These are phyloP conservation scores for Drosophila quinaria DNA, from an alignment of 2,888 invertebrate genomes.

Conservation along the genomic window DNA sequence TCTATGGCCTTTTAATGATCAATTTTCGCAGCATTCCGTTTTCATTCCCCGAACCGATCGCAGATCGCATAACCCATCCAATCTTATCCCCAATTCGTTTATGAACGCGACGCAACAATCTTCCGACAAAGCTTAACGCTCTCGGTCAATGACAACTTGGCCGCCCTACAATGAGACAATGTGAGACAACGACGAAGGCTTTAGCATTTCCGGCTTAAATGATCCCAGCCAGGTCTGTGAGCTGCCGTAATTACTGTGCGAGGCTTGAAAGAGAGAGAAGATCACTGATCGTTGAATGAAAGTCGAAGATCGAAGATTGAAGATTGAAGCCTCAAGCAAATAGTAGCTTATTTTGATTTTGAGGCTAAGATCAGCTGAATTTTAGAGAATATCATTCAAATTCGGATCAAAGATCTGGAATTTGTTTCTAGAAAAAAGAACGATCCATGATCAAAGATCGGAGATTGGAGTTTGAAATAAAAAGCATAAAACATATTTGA, in stretches of 20 bases:
- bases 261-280: not conserved
- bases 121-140: slow-evolving; percentile 60
- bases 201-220: slow-evolving; percentile 60
- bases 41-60: not conserved
- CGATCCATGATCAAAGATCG: not conserved
- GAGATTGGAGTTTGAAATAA: not conserved
- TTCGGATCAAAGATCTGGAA: slow-evolving; percentile 4
- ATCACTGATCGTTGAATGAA: slow-evolving; percentile 3
- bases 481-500: not conserved
- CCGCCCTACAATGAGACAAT: slow-evolving; percentile 33
- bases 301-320: not conserved
- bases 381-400: not conserved
- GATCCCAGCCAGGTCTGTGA: slow-evolving; percentile 10
- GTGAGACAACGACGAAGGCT: slow-evolving; percentile 10
- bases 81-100: slow-evolving; percentile 3
- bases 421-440: not conserved
- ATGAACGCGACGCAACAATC: slow-evolving; percentile 10
- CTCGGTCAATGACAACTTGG: slow-evolving; percentile 56
- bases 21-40: slow-evolving; percentile 37
- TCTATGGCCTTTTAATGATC: slow-evolving; percentile 59
- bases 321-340: not conserved
- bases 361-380: slow-evolving; percentile 16
- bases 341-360: slow-evolving; percentile 4
- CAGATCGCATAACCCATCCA: slow-evolving; percentile 6
- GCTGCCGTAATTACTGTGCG: slow-evolving; percentile 40